Conservation (phyloP, 2,888 invertebrate genomes). For the Octonoba sinensis region DNA sequence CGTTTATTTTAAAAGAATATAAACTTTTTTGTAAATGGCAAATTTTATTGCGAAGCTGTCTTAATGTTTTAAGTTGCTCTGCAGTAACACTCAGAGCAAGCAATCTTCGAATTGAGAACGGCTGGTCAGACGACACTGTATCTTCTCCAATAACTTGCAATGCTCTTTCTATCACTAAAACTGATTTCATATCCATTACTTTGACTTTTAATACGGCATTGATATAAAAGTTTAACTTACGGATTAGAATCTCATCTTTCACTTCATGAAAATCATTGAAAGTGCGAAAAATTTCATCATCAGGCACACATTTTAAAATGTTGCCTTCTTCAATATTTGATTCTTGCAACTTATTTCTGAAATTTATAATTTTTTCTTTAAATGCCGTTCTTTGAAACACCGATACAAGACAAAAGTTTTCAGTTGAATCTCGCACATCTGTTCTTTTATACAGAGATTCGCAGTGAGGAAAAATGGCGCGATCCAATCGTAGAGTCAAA, state of each 20-base stretch:
- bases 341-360: neutral
- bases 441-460: no score
- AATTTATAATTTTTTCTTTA: neutral
- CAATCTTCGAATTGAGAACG: no score
- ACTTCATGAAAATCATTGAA: conserved; percentile 19
- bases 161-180: conserved; percentile 27
- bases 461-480: no score
- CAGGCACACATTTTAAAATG: neutral
- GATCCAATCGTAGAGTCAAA: neutral
- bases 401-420: no score
- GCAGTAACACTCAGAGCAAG: no score
- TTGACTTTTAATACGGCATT: conserved; percentile 4
- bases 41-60: no score
- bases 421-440: no score
- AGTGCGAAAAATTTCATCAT: neutral
- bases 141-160: conserved; percentile 40
- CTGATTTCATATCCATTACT: conserved; percentile 1
- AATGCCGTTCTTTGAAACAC: no score
- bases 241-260: conserved; percentile 15
- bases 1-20: no score
- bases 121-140: neutral
- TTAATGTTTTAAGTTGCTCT: no score
- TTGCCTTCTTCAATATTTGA: neutral
- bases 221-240: conserved; percentile 23
- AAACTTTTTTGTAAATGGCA: no score